Conservation (phyloP, 2,113 vertebrate species). For the Rutilus rutilus region DNA sequence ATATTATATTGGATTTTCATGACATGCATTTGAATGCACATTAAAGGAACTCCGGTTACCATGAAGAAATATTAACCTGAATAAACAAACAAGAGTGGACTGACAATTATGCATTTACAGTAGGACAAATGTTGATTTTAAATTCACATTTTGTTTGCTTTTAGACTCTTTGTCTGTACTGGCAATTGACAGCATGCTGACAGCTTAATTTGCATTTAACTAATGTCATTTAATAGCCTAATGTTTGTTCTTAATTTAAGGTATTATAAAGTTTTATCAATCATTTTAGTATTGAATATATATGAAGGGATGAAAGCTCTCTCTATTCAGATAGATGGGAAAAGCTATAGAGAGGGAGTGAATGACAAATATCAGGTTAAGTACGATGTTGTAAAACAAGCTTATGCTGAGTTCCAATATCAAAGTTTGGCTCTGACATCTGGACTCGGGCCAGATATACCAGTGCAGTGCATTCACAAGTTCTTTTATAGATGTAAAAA, state of each 20-base stretch:
- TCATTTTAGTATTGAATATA: not conserved
- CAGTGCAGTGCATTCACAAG: not conserved
- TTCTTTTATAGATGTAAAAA: conserved; percentile 11
- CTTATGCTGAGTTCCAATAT: not conserved
- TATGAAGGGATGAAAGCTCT: not conserved
- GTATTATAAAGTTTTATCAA: not conserved
- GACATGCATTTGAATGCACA: not conserved
- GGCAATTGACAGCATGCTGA: not conserved
- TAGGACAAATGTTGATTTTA: not conserved
- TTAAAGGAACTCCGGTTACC: not conserved
- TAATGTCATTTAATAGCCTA: not conserved
- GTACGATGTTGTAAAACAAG: conserved; percentile 32
- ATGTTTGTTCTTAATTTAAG: not conserved
- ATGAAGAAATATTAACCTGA: not conserved
- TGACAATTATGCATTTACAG: not conserved
- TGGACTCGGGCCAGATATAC: not conserved
- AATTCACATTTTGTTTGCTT: not conserved
- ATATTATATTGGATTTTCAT: not conserved
- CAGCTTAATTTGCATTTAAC: not conserved
- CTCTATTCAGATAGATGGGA: not conserved
- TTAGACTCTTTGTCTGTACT: not conserved
- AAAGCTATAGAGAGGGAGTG: not conserved
- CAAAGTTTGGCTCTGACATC: not conserved
- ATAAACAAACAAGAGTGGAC: not conserved
- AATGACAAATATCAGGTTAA: conserved; percentile 8